Base-by-base conservation (phyloP, 2,888 invertebrate genomes). In the Phytoseiulus persimilis region DNA sequence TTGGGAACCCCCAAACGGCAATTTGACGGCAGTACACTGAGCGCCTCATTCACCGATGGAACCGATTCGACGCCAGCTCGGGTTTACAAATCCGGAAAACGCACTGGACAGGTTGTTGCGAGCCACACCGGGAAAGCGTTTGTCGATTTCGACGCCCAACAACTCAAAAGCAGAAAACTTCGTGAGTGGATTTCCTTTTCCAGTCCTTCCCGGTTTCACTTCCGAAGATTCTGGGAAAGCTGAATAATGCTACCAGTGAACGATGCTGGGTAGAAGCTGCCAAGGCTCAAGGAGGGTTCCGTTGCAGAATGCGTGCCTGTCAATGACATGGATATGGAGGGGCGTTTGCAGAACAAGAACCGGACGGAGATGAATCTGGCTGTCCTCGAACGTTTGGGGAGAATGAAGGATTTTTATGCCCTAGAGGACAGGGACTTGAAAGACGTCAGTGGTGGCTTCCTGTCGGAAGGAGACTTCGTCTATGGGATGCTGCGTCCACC, bases 401-500 rank as follows among this genome's bases (percentile, higher is more conserved):
- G 45, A 18, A 45, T 32, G 31, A 87, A 87, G 33, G 87, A 87
- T 28, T 32, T 31, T 5, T 87, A 32, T 39, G 3, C 32, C 23
- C 87, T 87, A 0, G 87, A 28, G 28, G 87, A 87, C 45, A 45
- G 23, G 32, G 39, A 87, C 32, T 32, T 87, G 87, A 87, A 87
- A 33, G 87, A 87, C 33, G 33, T 87, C 31, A 87, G 87, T 33
- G 87, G 87, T 11, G 87, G 87, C 23, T 87, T 87, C n/a, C n/a
- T 87, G 9, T n/a, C 32, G 33, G 39, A 33, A 28, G 87, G 87
- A 33, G 87, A 87, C n/a, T 14, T 87, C 39, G 87, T 87, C 23
- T 87, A 87, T 23, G 87, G 87, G 11, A 87, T 87, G 87, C 33
- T 87, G 87, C 87, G 87, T 3, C 87, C 87, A 11, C 87, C 87